These are phyloP conservation scores for Adela reaumurella DNA, from an alignment of 2,888 invertebrate genomes.

Conservation along the genomic window DNA sequence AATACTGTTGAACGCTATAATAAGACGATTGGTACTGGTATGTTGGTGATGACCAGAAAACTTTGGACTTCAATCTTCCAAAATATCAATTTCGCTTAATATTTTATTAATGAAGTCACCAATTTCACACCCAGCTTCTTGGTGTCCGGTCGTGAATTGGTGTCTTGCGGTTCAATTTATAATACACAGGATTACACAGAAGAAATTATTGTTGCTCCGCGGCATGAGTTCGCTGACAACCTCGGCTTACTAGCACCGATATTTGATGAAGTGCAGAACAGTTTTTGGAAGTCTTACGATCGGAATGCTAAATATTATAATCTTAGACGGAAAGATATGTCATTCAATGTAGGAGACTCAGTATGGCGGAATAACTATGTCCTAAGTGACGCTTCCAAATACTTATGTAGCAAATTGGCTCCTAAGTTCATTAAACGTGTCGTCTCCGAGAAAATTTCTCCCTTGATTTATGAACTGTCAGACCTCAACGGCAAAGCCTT, in stretches of 20 bases:
- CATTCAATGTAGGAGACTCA: slow-evolving; percentile 13
- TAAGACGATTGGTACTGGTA: too few relatives aligned
- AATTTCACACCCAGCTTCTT: slow-evolving; percentile 12
- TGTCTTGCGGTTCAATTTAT: slow-evolving; percentile 11
- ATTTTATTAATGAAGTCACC: slow-evolving; percentile 13
- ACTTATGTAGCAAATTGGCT: slow-evolving; percentile 4
- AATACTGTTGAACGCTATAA: too few relatives aligned
- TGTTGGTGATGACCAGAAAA: too few relatives aligned
- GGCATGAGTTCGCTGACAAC: slow-evolving; percentile 12
- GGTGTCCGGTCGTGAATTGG: slow-evolving; percentile 11
- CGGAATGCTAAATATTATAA: slow-evolving; percentile 11
- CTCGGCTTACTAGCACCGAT: slow-evolving; percentile 7
- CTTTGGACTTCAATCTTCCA: too few relatives aligned
- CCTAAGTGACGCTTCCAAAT: too few relatives aligned
- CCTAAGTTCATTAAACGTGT: slow-evolving; percentile 3
- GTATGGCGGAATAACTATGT: too few relatives aligned
- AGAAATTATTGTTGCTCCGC: slow-evolving; percentile 11
- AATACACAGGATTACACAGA: slow-evolving; percentile 1
- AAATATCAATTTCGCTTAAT: too few relatives aligned
- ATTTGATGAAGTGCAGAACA: slow-evolving; percentile 11
- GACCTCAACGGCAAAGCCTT: background rate
- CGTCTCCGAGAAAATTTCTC: background rate
- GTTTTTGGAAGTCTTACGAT: slow-evolving; percentile 9
- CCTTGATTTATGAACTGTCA: slow-evolving; percentile 3
- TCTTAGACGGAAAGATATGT: slow-evolving; percentile 7